Evolutionary conservation across 2,113 vertebrate genomes (phyloP), one percentile per base, ranked within the genome.

Genomic region (Aptenodytes forsteri): DNA sequence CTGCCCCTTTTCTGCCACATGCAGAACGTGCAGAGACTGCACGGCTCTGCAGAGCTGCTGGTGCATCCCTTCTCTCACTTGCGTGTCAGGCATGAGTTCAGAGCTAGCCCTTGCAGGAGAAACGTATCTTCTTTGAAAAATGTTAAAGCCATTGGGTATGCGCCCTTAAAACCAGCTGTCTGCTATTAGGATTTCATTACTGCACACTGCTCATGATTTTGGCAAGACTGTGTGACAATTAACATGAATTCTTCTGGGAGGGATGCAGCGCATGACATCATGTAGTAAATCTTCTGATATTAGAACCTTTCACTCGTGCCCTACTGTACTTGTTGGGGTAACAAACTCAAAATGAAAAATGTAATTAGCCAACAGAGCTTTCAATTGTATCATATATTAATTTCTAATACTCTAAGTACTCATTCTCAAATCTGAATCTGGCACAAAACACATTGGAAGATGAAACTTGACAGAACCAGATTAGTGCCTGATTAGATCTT

Each of bases 201-300:
- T 90, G 94, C 46, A 16, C 77, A 56, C 92, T 82, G 81, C 94
- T 97, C 82, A 66, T 80, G 95, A 93, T 84, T 94, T 96, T 97
- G 97, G 96, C 96, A 96, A 22, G 30, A 85, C 88, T 52, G 36
- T 83, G 96, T 96, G 97, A 98, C 97, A 98, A 97, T 96, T 98
- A 89, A 66, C 80, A 81, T 96, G 93, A 98, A 98, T 95, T 95
- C 97, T 93, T 65, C 55, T 70, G 85, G 97, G 95, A 79, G 49
- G 87, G 95, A 96, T 96, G 93, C 91, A 93, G 92, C 2, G 0
- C 75, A 98, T 98, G 97, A 98, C 93, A 94, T 98, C 96, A 98
- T 97, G 83, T 62, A 92, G 66, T 59, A 85, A 93, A 95, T 93
- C 96, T 95, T 97, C 94, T 82, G 95, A 87, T 97, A 95, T 98